Base-by-base conservation (phyloP, 2,888 invertebrate genomes). In the Sinelater perroti region DNA sequence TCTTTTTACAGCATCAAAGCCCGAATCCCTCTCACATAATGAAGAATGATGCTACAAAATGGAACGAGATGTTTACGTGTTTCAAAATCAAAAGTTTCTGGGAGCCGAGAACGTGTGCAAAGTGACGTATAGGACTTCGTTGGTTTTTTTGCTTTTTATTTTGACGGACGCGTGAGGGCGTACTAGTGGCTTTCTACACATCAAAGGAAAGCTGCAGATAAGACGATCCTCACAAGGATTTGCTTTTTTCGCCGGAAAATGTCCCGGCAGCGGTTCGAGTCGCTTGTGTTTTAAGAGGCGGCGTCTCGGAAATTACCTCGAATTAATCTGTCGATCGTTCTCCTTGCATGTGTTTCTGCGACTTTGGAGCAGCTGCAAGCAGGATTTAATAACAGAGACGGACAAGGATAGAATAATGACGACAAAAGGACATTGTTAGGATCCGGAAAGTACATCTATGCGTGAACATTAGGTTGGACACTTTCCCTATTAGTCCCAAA, bases 21-120 rank as follows among this genome's bases (percentile, higher is more conserved):
- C 24, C 36, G 40, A 62, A 42, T 46, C 52, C 56, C 45, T 52
- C 49, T 35, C 54, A 42, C 58, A 47, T 65, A 65, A 65, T 65
- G 64, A 65, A 65, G 65, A 64, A 62, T 62, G 65, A 65, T 64
- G 56, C 59, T 51, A 44, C 60, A 58, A 56, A 63, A 65, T 58
- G 57, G 58, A 58, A 61, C 62, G 57, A 61, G 63, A 62, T 63
- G 65, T 63, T 63, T 49, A 46, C 58, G 47, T 47, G 55, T 47
- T 56, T 51, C 42, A 55, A 51, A 60, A 58, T 58, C 51, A 56
- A 55, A 57, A 58, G 52, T 50, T 60, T 57, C 47, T 58, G 26
- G 35, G 33, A 53, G 49, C 18, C 44, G 42, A 26, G 42, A 53
- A 44, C 35, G 46, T 35, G 52, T 45, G 30, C 38, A 51, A 56